Conservation (phyloP, 1,140 invertebrate species). For the Camponotus vicinus region DNA sequence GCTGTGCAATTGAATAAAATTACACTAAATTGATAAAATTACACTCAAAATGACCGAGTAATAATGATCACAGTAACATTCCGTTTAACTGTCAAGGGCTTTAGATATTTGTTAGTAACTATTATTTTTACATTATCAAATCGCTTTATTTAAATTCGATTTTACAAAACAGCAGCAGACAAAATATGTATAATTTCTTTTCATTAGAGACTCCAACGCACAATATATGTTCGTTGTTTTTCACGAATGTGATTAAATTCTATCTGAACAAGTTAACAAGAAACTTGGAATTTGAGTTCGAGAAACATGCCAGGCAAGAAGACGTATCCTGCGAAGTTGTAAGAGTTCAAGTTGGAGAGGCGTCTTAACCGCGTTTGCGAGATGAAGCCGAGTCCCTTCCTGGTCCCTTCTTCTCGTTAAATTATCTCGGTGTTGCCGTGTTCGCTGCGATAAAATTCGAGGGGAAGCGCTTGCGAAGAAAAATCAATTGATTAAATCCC, state of each 20-base stretch:
- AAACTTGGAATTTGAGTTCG: slow-evolving; percentile 35
- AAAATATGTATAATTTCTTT: neutral
- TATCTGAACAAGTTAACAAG: slow-evolving; percentile 48
- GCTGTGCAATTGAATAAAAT: neutral
- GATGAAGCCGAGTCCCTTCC: slow-evolving; percentile 28
- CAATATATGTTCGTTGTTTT: slow-evolving; percentile 38
- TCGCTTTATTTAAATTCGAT: neutral
- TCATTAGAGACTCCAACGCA: neutral
- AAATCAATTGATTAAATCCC: slow-evolving; percentile 57
- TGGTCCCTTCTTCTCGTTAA: slow-evolving; percentile 15
- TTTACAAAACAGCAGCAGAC: neutral
- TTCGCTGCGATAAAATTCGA: slow-evolving; percentile 4
- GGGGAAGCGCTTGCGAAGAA: neutral
- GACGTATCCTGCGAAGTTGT: neutral
- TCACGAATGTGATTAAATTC: slow-evolving; percentile 46
- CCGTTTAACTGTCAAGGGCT: neutral
- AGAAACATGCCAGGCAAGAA: slow-evolving; percentile 16
- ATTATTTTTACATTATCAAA: slow-evolving; percentile 3
- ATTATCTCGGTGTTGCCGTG: neutral
- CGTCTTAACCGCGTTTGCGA: slow-evolving; percentile 39
- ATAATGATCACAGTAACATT: neutral
- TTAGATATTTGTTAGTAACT: neutral
- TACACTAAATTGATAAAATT: neutral
- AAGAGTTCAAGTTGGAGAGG: slow-evolving; percentile 45
- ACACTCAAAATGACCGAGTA: neutral